Evolutionary conservation across 2,113 vertebrate species (phyloP).

Genomic region (Okapia johnstoni): DNA sequence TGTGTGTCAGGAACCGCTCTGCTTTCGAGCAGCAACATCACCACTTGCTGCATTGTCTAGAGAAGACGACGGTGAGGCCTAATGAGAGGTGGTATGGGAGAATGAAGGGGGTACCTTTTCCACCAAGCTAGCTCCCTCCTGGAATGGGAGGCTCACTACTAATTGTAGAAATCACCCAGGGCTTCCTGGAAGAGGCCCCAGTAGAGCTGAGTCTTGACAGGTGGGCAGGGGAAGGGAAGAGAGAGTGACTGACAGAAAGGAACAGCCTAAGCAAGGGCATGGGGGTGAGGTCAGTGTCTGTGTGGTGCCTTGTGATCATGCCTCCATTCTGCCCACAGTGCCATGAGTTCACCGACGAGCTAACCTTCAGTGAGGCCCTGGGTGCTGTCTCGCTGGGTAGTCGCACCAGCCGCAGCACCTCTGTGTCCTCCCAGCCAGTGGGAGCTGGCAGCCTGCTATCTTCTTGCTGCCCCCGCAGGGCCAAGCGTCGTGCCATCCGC

Average conservation of each 20-base stretch:
- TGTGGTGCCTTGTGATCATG: neutral
- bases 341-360: slow-evolving; percentile 91
- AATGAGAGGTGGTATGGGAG: neutral
- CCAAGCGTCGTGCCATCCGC: slow-evolving; percentile 86
- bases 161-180: neutral
- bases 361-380: slow-evolving; percentile 89
- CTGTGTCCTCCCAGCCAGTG: slow-evolving; percentile 89
- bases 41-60: slow-evolving; percentile 92
- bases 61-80: slow-evolving; percentile 90
- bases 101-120: neutral
- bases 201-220: neutral
- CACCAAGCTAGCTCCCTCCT: neutral
- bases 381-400: slow-evolving; percentile 87
- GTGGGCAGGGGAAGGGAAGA: slow-evolving; percentile 1
- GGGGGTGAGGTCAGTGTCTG: neutral
- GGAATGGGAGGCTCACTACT: neutral
- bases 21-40: slow-evolving; percentile 92
- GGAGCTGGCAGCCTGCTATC: slow-evolving; percentile 65
- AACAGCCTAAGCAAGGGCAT: neutral
- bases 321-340: slow-evolving; percentile 77
- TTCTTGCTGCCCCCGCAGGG: slow-evolving; percentile 87
- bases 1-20: slow-evolving; percentile 88
- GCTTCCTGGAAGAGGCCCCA: slow-evolving; percentile 14
- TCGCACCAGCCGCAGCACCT: slow-evolving; percentile 91
- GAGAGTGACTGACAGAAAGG: neutral